Evolutionary conservation across 1,140 invertebrate genomes (phyloP), one percentile per base, ranked within the genome.

Genomic region (Neodiprion fabricii): DNA sequence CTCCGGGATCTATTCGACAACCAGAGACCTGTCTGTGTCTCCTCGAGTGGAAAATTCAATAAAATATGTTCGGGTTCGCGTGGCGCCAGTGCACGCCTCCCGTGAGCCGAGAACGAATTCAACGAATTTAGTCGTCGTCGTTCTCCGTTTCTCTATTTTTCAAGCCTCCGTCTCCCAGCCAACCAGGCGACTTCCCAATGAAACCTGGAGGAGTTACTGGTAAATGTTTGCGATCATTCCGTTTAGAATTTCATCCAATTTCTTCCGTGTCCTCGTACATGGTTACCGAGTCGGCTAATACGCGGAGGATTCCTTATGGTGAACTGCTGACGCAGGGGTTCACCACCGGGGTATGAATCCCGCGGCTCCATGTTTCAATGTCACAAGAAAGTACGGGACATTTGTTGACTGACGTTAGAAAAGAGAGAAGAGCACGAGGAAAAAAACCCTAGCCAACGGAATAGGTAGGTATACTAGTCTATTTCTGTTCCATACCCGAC

Each of bases 231-330:
- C n/a, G 11, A 61, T 61, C 53, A 61, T 61, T 61, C 53, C 53
- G 53, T 61, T 61, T 61, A 61, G 53, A 61, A 61, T 61, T 61
- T 61, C 53, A 61, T 61, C 53, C 53, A 61, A 61, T 61, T 61
- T 61, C 11, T 61, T 40, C 28, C 28, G 28, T 40, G 28, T 40
- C 28, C 5, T 40, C 28, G 1, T 40, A 5, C 5, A 40, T 40
- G 28, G 28, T 40, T 40, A 40, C 28, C 28, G 28, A 11, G 53
- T 61, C 8, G n/a, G 53, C 53, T 61, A 61, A 61, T 61, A 61
- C 53, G 11, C 53, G n/a, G 53, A 61, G 53, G 11, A 61, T 61
- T n/a, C 53, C 11, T 61, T 61, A 4, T 8, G 53, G 53, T 61
- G 53, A n/a, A 61, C 53, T 61, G 53, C 53, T 61, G 53, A 61